These are phyloP conservation scores for Hirudinaria manillensis DNA, from an alignment of 2,888 invertebrate species.

Conservation along the genomic window DNA sequence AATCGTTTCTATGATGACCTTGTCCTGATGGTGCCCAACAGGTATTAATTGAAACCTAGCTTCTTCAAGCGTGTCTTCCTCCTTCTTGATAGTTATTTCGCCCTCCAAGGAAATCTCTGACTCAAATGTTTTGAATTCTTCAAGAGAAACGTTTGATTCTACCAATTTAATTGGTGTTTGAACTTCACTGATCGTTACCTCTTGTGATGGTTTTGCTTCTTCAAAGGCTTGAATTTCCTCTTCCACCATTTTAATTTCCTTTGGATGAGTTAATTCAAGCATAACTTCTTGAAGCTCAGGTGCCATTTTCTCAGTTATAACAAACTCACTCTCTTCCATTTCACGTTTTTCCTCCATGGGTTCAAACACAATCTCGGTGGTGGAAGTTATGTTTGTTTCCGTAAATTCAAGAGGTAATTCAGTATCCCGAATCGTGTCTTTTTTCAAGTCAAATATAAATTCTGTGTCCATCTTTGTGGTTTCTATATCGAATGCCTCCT, in stretches of 20 bases:
- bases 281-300: neutral
- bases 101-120: neutral
- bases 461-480: too few relatives aligned
- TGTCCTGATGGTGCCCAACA: neutral
- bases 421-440: too few relatives aligned
- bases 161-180: neutral
- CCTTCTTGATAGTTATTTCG: neutral
- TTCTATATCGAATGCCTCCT: too few relatives aligned
- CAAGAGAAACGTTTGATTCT: neutral
- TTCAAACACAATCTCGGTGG: neutral
- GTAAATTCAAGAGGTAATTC: neutral
- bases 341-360: neutral
- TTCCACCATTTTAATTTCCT: neutral
- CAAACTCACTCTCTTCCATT: slow-evolving; percentile 3
- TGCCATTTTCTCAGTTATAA: neutral
- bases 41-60: too few relatives aligned
- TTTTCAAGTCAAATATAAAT: too few relatives aligned
- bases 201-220: neutral
- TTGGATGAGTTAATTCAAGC: neutral
- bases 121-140: neutral
- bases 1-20: neutral
- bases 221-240: neutral
- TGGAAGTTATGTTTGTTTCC: too few relatives aligned
- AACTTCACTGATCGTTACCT: neutral
- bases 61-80: neutral